Base-by-base conservation (phyloP, 1,140 invertebrate genomes). In the Agrilus planipennis region DNA sequence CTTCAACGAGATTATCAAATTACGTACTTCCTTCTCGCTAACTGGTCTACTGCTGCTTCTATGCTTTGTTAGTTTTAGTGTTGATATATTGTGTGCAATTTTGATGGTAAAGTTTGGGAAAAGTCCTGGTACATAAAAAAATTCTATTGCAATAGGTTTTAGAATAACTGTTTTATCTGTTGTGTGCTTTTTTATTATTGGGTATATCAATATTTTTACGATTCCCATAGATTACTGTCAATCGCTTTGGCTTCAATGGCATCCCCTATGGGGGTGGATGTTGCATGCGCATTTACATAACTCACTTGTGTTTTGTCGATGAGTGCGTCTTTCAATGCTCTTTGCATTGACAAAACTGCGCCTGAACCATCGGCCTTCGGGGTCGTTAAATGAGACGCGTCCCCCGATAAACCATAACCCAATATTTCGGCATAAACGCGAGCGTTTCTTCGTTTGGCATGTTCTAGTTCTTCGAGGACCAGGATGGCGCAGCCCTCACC, bases 221-320 rank as follows among this genome's bases (percentile, higher is more conserved):
- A n/a, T n/a, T n/a, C n/a, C n/a, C n/a, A n/a, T n/a, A n/a, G n/a
- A n/a, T n/a, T n/a, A n/a, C n/a, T n/a, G 53, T 73, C 71, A 45
- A 98, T 89, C 5, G 94, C 93, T 55, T 71, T 77, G 9, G 83
- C 68, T 72, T 99, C 94, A 36, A 90, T 84, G 15, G 72, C 67
- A 72, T 99, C 95, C 12, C 95, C 94, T 0, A 94, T 61, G 18
- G 90, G 91, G 12, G 95, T 99, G 1, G 93, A 97, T 4, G 95
- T 99, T 1, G 94, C 95, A 71, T 99, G 95, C 2, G 91, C 91
- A 72, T 98, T 99, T 0, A 99, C 74, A 61, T 96, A 92, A 17
- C 73, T 74, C 10, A 98, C 67, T 20, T 84, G 64, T 7, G 67
- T 49, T 3, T 62, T 52, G 5, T 67, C 45, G 11, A 92, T 47